A percentile compares a stretch with the other conserved stretches of the same genome.
Conservation (phyloP, 2,797 vertebrate genomes). For the Crenichthys baileyi region DNA sequence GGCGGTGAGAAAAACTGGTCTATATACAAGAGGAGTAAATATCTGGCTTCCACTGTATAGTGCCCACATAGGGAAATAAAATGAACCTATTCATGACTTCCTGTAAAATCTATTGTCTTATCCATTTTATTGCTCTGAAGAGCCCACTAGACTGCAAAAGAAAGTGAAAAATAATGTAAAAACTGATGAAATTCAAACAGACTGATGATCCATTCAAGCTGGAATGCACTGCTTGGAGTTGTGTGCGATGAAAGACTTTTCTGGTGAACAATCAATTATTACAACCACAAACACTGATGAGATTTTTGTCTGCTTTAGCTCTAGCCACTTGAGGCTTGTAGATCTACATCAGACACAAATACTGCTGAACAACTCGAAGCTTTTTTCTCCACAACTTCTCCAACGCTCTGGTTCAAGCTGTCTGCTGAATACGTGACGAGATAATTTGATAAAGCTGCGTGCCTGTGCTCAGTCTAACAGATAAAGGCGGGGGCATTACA, state of each 20-base stretch:
- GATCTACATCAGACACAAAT: conserved; percentile 11
- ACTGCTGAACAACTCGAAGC: conserved; percentile 14
- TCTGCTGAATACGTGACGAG: conserved; percentile 42
- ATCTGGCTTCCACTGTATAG: neutral
- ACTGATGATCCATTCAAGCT: neutral
- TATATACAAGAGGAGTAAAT: neutral
- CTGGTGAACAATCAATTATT: conserved; percentile 10
- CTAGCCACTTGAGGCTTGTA: conserved; percentile 1
- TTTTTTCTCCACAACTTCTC: conserved; percentile 24
- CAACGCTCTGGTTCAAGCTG: conserved; percentile 38
- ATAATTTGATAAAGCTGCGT: conserved; percentile 51
- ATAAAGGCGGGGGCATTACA: conserved; percentile 58
- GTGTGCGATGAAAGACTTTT: conserved; percentile 5
- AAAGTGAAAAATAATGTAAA: conserved; percentile 3
- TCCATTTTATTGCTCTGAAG: neutral
- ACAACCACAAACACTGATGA: conserved; percentile 14
- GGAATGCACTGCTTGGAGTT: conserved; percentile 3
- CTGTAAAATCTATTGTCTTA: neutral
- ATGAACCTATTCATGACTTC: neutral
- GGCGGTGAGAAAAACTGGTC: neutral
- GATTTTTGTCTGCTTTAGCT: conserved; percentile 12
- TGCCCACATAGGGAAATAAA: neutral
- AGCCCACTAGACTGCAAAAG: neutral
- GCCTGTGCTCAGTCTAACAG: conserved; percentile 39
- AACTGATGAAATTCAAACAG: neutral